Conservation (phyloP, 2,888 invertebrate species). For the Ormyrus rosae region DNA sequence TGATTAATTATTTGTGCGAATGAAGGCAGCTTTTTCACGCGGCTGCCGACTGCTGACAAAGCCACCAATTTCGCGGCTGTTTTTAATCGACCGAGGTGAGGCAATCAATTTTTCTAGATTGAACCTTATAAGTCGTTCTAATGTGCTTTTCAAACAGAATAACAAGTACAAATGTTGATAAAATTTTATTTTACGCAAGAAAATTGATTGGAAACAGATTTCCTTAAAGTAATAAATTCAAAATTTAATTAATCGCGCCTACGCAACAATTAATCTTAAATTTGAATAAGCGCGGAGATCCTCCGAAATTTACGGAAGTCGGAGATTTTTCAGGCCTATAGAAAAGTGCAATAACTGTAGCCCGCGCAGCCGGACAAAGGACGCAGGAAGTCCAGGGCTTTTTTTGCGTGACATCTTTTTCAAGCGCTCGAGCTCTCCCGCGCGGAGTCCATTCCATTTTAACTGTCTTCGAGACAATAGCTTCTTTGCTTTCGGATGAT, state of each 20-base stretch:
- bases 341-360: conserved; percentile 44
- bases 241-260: too few species aligned
- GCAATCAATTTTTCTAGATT: too few species aligned
- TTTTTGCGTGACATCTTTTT: conserved; percentile 46
- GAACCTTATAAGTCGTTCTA: too few species aligned
- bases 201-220: too few species aligned
- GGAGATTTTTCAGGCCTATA: conserved; percentile 19
- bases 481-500: conserved; percentile 49
- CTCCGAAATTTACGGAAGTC: background rate
- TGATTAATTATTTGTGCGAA: conserved; percentile 33
- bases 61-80: too few species aligned
- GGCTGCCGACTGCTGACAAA: too few species aligned
- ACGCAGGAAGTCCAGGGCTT: conserved; percentile 32
- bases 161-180: too few species aligned
- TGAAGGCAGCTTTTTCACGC: background rate
- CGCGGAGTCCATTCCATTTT: conserved; percentile 33
- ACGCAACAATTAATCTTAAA: too few species aligned
- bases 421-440: background rate
- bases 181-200: too few species aligned
- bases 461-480: conserved; percentile 47
- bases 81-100: too few species aligned
- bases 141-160: too few species aligned
- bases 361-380: conserved; percentile 29
- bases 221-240: too few species aligned
- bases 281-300: background rate